Evolutionary conservation across 2,113 vertebrate species (phyloP).

Genomic region (Rana temporaria): DNA sequence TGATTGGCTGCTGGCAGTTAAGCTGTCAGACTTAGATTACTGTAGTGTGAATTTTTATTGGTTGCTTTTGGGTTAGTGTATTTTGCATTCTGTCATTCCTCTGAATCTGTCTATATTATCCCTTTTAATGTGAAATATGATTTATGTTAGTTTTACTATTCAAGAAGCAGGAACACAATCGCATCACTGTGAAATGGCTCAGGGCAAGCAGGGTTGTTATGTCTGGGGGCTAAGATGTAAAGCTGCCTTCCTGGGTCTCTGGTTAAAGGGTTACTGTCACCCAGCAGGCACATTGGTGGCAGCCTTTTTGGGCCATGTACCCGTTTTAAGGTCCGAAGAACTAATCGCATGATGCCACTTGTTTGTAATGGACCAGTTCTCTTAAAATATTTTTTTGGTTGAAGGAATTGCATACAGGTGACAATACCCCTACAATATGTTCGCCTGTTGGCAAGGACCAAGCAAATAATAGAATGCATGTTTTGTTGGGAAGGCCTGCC

Average conservation of each 20-base stretch:
- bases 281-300: not conserved
- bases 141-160: not conserved
- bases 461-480: not conserved
- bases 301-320: not conserved
- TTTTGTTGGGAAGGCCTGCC: not conserved
- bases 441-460: constrained; percentile 5
- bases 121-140: constrained; percentile 30
- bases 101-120: constrained; percentile 9
- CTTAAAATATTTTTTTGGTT: no score
- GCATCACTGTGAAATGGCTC: constrained; percentile 30
- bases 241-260: not conserved
- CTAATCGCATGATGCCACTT: not conserved
- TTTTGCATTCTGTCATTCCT: no score
- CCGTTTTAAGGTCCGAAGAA: not conserved
- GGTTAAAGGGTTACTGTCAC: not conserved
- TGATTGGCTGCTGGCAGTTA: no score
- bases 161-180: not conserved
- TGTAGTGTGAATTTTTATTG: no score
- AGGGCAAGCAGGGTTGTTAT: not conserved
- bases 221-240: not conserved
- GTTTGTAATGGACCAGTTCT: not conserved
- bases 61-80: no score
- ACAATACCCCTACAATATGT: not conserved
- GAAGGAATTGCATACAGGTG: not conserved
- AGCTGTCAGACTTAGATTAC: no score